A percentile compares a stretch with the other conserved stretches of the same genome.
phyloP scores from a whole-genome alignment of 1,140 invertebrate genomes.

The Drosophila repleta region DNA sequence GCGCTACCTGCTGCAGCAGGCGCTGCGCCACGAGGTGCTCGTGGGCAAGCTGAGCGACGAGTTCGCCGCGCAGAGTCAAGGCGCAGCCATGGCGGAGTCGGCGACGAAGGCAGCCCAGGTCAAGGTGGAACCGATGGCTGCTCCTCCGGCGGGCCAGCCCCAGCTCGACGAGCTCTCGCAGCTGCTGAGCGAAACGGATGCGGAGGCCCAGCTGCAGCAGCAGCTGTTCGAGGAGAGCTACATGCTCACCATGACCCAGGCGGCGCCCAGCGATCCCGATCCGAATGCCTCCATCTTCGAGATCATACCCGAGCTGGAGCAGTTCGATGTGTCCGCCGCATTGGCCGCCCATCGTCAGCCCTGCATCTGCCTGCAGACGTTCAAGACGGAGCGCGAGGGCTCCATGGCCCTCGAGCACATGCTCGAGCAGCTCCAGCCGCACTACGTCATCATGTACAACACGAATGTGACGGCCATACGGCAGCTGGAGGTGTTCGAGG shows the following conservation, averaged over 20 bases:
- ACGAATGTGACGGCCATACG: constrained; percentile 93
- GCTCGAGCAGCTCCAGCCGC: constrained; percentile 89
- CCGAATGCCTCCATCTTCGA: constrained; percentile 86
- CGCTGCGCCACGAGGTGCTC: constrained; percentile 85
- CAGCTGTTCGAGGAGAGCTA: constrained; percentile 86
- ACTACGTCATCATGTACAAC: constrained; percentile 96
- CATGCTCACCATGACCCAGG: constrained; percentile 88
- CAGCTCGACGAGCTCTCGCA: constrained; percentile 66
- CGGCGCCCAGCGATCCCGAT: constrained; percentile 61
- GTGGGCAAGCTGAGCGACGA: constrained; percentile 85
- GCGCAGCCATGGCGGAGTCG: not conserved
- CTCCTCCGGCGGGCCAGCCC: not conserved
- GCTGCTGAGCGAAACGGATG: constrained; percentile 58
- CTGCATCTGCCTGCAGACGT: constrained; percentile 90
- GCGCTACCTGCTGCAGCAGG: constrained; percentile 86
- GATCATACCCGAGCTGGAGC: constrained; percentile 88
- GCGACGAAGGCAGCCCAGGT: not conserved
- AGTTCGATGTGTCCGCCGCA: constrained; percentile 87
- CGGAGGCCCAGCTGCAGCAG: constrained; percentile 67
- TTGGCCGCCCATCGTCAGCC: constrained; percentile 85
- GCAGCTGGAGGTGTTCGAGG: constrained; percentile 93
- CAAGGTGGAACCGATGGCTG: not conserved
- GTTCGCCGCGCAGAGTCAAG: constrained; percentile 74
- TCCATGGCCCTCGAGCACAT: constrained; percentile 88
- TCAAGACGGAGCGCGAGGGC: constrained; percentile 89